Evolutionary conservation across 2,888 invertebrate genomes (phyloP), one percentile per base, ranked within the genome.

Genomic region (Eristalis intricaria): DNA sequence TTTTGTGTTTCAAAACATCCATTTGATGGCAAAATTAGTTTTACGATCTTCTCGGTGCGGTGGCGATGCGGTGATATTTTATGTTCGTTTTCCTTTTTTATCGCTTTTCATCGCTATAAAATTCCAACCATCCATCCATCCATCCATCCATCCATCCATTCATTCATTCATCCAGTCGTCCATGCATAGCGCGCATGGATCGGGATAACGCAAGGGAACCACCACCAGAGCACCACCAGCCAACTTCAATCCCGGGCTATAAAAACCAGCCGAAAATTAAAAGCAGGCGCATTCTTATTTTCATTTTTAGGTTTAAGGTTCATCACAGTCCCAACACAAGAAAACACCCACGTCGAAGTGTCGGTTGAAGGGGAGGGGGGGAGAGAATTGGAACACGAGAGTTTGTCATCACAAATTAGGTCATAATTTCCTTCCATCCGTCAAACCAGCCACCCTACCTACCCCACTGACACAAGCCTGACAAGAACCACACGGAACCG

Each of bases 21-120:
- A 87, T 79, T 87, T 87, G 87, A 87, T 84, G 79, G 84, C 87
- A 87, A 87, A 84, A 87, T 87, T 87, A 87, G 84, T 84, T 87
- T 87, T 87, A 87, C 87, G 87, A 87, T 84, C 84, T 38, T 71
- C 23, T 50, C 38, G 70, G 87, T 80, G 40, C 50, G 68, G 50
- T 68, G 43, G 75, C 66, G 75, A 69, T 81, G 78, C 71, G 81
- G 82, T 84, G 79, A 80, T 79, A 71, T 80, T 87, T 87, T 76
- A 87, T 87, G 84, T 43, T 38, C 73, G 69, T 78, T 83, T 86
- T 75, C 56, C 70, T 71, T 64, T 71, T 84, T 80, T 87, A 87
- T 87, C 79, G 79, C 80, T 84, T 84, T 87, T 68, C 56, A 75
- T 84, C 76, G 84, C 76, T 56, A 78, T 83, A 75, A 70, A 86